Conservation (phyloP, 2,113 vertebrate genomes). For the Tor tambroides region DNA sequence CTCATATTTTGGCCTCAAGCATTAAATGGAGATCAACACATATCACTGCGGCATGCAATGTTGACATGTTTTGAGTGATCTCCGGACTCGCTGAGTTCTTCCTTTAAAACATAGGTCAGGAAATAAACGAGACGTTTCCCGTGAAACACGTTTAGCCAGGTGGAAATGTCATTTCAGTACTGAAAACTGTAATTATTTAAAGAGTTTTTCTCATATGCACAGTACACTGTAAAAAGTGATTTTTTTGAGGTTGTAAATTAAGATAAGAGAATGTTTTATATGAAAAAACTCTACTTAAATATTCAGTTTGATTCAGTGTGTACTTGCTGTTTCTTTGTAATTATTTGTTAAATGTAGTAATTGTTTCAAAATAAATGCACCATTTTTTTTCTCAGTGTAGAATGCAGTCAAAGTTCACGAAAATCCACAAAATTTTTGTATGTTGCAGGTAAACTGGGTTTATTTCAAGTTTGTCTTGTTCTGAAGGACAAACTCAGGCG, state of each 20-base stretch:
- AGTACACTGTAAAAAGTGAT: not conserved
- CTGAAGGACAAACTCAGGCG: not conserved
- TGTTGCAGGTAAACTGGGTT: not conserved
- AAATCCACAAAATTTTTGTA: not conserved
- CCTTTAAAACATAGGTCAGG: not conserved
- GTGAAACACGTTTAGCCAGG: not conserved
- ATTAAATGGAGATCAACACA: slow-evolving; percentile 40
- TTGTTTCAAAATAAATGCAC: too few relatives aligned
- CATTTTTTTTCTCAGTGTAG: not conserved
- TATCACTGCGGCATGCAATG: slow-evolving; percentile 39
- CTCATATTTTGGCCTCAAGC: slow-evolving; percentile 34
- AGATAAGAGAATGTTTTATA: not conserved
- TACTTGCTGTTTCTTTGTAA: too few relatives aligned
- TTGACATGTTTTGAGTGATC: slow-evolving; percentile 53
- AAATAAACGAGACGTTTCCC: not conserved
- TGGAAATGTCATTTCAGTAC: not conserved
- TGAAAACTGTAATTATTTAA: not conserved
- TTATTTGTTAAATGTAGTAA: too few relatives aligned
- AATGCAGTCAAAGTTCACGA: not conserved
- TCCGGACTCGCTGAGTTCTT: slow-evolving; percentile 26
- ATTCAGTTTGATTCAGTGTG: not conserved
- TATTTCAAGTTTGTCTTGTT: not conserved
- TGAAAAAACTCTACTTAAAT: not conserved
- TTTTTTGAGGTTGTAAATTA: not conserved
- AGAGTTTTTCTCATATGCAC: not conserved